A percentile compares a stretch with the other conserved stretches of the same genome.
Evolutionary conservation across 2,888 invertebrate genomes (phyloP).

Genomic region (Gryllus longicercus): DNA sequence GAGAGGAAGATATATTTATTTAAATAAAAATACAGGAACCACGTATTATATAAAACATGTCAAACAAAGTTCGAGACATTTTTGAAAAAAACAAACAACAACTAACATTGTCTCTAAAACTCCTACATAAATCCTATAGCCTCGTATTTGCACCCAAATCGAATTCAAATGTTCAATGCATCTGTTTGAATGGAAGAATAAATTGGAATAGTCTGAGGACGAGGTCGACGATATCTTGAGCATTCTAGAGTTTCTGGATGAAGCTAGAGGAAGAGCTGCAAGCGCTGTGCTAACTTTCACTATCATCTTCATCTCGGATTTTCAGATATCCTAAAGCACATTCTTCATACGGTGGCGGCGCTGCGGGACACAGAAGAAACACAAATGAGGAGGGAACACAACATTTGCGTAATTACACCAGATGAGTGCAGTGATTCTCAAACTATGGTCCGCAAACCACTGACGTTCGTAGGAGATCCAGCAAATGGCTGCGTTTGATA

Average conservation of each 20-base stretch:
- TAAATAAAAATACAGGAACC: slow-evolving; percentile 7
- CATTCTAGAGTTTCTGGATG: neutral
- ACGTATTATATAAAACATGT: slow-evolving; percentile 1
- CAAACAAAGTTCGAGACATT: neutral
- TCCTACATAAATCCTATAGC: neutral
- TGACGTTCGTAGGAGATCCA: too few species aligned
- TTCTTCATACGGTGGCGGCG: neutral
- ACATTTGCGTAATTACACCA: too few species aligned
- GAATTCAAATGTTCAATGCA: neutral
- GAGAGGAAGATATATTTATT: slow-evolving; percentile 4
- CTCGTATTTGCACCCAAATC: neutral
- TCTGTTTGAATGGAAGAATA: slow-evolving; percentile 2
- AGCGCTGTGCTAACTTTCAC: neutral
- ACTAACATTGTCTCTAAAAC: neutral
- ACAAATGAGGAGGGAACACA: too few species aligned
- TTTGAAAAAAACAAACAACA: neutral
- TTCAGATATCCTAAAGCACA: slow-evolving; percentile 5
- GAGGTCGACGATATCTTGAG: neutral
- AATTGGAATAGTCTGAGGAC: neutral
- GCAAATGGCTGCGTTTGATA: too few species aligned
- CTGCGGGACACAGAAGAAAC: neutral
- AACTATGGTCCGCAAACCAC: too few species aligned
- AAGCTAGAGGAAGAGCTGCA: neutral
- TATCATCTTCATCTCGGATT: slow-evolving; percentile 5
- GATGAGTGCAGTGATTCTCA: too few species aligned